phyloP scores from a whole-genome alignment of 2,113 vertebrate genomes.

The Pelusios castaneus region DNA sequence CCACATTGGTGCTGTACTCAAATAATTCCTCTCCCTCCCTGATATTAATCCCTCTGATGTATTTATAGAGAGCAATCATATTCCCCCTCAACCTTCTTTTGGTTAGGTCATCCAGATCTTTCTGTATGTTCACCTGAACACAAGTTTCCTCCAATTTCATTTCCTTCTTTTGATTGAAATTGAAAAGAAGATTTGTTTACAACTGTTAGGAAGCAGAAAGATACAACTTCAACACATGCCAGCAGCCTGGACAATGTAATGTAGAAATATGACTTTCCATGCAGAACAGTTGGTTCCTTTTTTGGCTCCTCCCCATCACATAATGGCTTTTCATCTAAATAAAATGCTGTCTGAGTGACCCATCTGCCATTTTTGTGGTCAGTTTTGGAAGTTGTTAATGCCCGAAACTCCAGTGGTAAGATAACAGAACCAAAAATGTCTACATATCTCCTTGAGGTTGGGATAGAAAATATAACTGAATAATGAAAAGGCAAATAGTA shows the following conservation, averaged over 20 bases:
- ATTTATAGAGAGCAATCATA: no score
- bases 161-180: not conserved
- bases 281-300: not conserved
- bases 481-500: not conserved
- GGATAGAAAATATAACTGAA: not conserved
- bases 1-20: no score
- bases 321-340: not conserved
- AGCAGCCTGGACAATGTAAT: not conserved
- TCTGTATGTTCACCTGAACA: not conserved
- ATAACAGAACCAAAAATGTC: not conserved
- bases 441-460: not conserved
- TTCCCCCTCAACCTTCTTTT: no score
- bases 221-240: not conserved
- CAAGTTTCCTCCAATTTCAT: not conserved
- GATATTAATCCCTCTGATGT: no score
- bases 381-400: not conserved
- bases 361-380: not conserved
- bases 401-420: not conserved
- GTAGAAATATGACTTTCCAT: not conserved
- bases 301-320: not conserved
- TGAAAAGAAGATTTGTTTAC: fast-evolving
- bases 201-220: not conserved
- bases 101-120: no score
- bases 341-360: not conserved
- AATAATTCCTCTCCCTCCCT: no score